phyloP scores from a whole-genome alignment of 2,888 invertebrate species.

The Metalampra italica region DNA sequence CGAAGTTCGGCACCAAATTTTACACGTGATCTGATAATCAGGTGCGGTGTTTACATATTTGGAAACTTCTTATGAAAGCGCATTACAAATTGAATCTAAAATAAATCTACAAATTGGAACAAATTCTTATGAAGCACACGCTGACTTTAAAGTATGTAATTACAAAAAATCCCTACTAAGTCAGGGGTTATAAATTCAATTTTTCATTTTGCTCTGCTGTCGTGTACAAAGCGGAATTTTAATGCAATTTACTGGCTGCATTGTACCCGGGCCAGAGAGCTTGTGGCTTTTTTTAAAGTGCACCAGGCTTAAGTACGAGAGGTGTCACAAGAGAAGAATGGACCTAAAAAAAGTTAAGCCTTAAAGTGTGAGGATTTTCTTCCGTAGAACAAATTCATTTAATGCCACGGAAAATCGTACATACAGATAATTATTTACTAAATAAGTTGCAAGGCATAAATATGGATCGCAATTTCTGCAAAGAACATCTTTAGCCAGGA shows the following conservation, averaged over 20 bases:
- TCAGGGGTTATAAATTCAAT: conserved; percentile 22
- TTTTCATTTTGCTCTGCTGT: conserved; percentile 40
- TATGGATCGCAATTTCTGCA: too few relatives aligned
- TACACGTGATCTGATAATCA: too few relatives aligned
- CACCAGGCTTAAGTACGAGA: conserved; percentile 32
- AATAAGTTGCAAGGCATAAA: too few relatives aligned
- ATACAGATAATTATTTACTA: too few relatives aligned
- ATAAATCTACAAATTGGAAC: too few relatives aligned
- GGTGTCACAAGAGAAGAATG: conserved; percentile 32
- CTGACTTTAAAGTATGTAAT: not conserved
- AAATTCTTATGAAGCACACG: not conserved
- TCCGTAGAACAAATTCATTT: too few relatives aligned
- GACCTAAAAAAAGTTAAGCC: conserved; percentile 21
- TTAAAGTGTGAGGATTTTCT: not conserved
- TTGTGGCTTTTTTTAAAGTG: conserved; percentile 29
- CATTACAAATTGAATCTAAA: too few relatives aligned
- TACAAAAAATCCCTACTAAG: conserved; percentile 9
- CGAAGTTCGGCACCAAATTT: too few relatives aligned
- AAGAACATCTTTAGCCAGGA: too few relatives aligned
- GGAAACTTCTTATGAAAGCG: too few relatives aligned
- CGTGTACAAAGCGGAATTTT: conserved; percentile 52
- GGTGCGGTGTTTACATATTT: too few relatives aligned
- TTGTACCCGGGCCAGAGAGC: conserved; percentile 27
- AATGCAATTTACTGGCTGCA: conserved; percentile 55
- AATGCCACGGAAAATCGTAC: too few relatives aligned